Percentiles rank a stretch among this genome's conserved stretches.
Conservation (phyloP, 2,797 vertebrate genomes). For the Botia kubotai region DNA sequence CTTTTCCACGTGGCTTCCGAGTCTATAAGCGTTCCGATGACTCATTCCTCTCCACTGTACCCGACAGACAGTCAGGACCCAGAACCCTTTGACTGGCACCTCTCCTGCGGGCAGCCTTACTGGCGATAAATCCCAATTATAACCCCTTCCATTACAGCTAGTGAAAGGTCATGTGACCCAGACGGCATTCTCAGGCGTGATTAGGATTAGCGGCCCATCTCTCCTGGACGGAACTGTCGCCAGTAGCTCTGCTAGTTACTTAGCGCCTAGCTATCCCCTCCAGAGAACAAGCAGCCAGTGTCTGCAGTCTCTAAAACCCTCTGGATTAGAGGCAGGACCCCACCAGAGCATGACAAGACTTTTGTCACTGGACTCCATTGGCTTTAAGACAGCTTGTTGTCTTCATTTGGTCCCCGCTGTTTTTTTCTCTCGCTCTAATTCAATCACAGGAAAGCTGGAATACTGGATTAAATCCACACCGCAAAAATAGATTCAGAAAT, state of each 20-base stretch:
- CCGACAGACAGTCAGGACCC: conserved; percentile 69
- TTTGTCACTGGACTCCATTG: conserved; percentile 80
- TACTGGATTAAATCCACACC: conserved; percentile 21
- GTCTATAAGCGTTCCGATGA: conserved; percentile 75
- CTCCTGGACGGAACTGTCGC: conserved; percentile 80
- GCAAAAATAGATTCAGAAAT: conserved; percentile 35
- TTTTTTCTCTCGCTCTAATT: conserved; percentile 42
- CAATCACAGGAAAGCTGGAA: conserved; percentile 20
- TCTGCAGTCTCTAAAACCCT: conserved; percentile 77
- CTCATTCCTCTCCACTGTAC: conserved; percentile 64
- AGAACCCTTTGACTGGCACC: conserved; percentile 76
- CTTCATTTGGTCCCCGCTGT: conserved; percentile 63
- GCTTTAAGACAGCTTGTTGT: conserved; percentile 74
- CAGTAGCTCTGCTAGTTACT: conserved; percentile 82
- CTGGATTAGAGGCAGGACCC: conserved; percentile 82
- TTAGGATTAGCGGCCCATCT: conserved; percentile 83
- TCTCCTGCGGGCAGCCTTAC: conserved; percentile 67
- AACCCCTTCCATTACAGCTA: conserved; percentile 70
- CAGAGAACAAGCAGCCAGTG: conserved; percentile 67
- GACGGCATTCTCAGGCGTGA: conserved; percentile 79
- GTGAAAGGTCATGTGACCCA: conserved; percentile 77
- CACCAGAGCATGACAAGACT: conserved; percentile 78
- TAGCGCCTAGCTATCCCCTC: conserved; percentile 75
- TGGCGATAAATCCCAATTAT: conserved; percentile 79
- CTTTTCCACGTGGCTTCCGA: conserved; percentile 52